Evolutionary conservation across 2,888 invertebrate genomes (phyloP), one percentile per base, ranked within the genome.

Genomic region (Malachius bipustulatus): DNA sequence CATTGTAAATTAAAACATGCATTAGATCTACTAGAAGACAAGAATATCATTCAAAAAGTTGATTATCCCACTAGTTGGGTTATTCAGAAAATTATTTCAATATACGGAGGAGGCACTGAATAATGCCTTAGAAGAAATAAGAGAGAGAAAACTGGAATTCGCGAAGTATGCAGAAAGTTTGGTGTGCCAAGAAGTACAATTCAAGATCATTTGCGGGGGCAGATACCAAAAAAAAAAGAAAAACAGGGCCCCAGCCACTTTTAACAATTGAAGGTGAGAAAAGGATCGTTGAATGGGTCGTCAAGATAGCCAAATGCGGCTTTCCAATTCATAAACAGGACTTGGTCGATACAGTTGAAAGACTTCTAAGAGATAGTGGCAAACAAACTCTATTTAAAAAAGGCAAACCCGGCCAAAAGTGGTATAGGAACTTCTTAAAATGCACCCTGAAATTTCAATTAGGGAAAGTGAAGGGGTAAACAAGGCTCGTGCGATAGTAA

Each of bases 391-490:
- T 39, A 14, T 45, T 43, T 38, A 38, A 36, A 35, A 34, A 42
- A 9, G 37, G 39, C 1, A 30, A 13, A 32, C 44, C 43, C 8
- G 39, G 38, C 4, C 8, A 49, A 40, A 47, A 38, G 30, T 56
- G 55, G 54, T 54, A 48, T 32, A 12, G 19, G 16, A 45, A 37
- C 14, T 56, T 57, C 42, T 42, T 52, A 32, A 24, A 19, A 15
- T 39, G 9, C 16, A 42, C 30, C 41, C 41, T 2, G 40, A 38
- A 30, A 43, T 55, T 32, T 40, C 48, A 27, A 12, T 40, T 16
- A 39, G 44, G 35, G 44, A 43, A 41, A 43, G 52, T 3, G 53
- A 55, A 42, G 41, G 37, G 40, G 44, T 47, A 11, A 46, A 41
- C 13, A 51, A 48, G 45, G 47, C 51, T 11, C 40, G 50, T 40